These are phyloP conservation scores for Plebejus argus DNA, from an alignment of 2,888 invertebrate genomes.

Conservation along the genomic window DNA sequence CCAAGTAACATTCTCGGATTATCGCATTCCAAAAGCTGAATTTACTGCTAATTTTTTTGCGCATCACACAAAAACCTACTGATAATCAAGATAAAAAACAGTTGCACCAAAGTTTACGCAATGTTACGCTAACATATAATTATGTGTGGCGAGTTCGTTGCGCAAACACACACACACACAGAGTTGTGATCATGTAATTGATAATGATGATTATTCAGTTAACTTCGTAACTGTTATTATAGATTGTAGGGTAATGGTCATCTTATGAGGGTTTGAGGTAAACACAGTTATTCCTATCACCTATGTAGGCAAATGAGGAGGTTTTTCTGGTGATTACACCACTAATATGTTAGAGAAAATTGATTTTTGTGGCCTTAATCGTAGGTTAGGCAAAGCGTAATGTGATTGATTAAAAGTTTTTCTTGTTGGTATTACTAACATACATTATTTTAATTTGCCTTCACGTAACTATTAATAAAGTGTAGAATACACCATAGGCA, in stretches of 20 bases:
- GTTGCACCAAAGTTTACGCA: constrained; percentile 5
- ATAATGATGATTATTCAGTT: background rate
- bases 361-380: constrained; percentile 5
- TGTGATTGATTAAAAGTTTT: background rate
- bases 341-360: background rate
- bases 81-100: constrained; percentile 9
- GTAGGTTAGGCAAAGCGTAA: background rate
- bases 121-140: constrained; percentile 17
- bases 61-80: background rate
- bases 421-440: background rate
- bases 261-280: background rate
- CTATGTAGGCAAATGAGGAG: background rate
- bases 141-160: constrained; percentile 7
- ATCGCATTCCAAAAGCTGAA: background rate
- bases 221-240: background rate
- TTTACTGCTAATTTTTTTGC: background rate
- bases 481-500: no score
- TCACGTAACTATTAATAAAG: background rate
- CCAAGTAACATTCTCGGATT: background rate
- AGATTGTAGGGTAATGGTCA: background rate
- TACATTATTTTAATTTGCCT: background rate
- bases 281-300: background rate
- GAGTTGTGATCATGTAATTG: background rate
- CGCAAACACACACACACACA: constrained; percentile 7
- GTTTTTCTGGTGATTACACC: background rate